Base-by-base conservation (phyloP, 1,140 invertebrate genomes). In the Drosophila melanica region DNA sequence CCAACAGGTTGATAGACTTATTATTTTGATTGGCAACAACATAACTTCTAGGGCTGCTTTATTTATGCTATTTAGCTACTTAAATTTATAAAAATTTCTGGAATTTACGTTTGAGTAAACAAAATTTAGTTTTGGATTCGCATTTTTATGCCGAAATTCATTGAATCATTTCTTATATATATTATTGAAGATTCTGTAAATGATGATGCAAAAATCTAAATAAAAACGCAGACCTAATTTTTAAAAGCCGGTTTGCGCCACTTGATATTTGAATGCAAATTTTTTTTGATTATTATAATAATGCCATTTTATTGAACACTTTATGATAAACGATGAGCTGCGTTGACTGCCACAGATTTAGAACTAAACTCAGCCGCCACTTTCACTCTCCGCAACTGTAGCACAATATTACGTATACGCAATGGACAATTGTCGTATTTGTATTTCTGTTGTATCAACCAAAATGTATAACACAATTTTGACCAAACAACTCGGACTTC, bases 191-290 rank as follows among this genome's bases (percentile, higher is more conserved):
- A 64, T 70, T 51, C 53, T 75, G 72, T 75, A 75, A 75, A 71
- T 58, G 79, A 80, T 89, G 84, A 89, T 89, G 84, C 84, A 79
- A 90, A 69, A 57, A 67, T 90, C 84, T 89, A 89, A 89, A 89
- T 78, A 70, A 89, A 89, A 89, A 89, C 80, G 70, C 81, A 90
- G 84, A 89, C 85, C 84, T 89, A 90, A 89, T 89, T 87, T 87
- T 9, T 37, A 60, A 50, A 58, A 84, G 47, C 85, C 59, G 80
- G 84, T 89, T 87, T 79, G 63, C 27, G 60, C 67, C 39, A 35
- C 18, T 74, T 69, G 45, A 57, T 55, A 58, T 75, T 20, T 44
- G 54, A 80, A 76, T 75, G 63, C 14, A 53, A 47, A 63, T 68
- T 76, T 72, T 71, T 54, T 53, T 57, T 59, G 53, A 3, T 39